These are phyloP conservation scores for Trematomus loennbergii DNA, from an alignment of 2,113 vertebrate species.

Conservation along the genomic window DNA sequence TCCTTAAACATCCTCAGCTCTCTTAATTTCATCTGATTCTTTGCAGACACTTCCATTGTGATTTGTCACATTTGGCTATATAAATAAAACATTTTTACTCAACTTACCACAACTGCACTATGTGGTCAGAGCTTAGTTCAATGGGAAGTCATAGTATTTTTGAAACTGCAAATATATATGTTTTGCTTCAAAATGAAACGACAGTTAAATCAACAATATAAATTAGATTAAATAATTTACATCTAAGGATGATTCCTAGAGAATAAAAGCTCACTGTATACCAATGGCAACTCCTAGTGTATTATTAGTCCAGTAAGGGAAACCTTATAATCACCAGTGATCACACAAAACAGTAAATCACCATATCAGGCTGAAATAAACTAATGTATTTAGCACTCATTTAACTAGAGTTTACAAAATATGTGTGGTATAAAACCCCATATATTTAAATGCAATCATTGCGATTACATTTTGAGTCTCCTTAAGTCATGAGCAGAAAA, in stretches of 20 bases:
- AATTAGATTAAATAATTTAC: neutral
- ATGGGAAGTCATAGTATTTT: neutral
- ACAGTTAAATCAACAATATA: neutral
- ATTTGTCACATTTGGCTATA: too few relatives aligned
- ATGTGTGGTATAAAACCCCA: neutral
- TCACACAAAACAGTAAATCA: neutral
- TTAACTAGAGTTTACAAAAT: neutral
- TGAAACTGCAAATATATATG: neutral
- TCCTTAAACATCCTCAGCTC: conserved; percentile 32
- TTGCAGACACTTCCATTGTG: neutral
- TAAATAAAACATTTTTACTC: too few relatives aligned
- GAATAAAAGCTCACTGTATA: too few relatives aligned
- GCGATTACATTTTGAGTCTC: neutral
- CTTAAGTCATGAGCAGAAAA: neutral
- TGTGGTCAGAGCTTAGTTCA: too few relatives aligned
- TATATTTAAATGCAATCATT: neutral
- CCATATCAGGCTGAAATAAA: too few relatives aligned
- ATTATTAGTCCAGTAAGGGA: too few relatives aligned
- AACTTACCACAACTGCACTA: too few relatives aligned
- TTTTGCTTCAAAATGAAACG: neutral
- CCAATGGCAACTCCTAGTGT: neutral
- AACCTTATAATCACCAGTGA: neutral
- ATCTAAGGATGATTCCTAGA: neutral
- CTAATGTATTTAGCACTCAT: neutral
- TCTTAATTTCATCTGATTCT: neutral